Base-by-base conservation (phyloP, 2,797 vertebrate species). In the Paguma larvata region DNA sequence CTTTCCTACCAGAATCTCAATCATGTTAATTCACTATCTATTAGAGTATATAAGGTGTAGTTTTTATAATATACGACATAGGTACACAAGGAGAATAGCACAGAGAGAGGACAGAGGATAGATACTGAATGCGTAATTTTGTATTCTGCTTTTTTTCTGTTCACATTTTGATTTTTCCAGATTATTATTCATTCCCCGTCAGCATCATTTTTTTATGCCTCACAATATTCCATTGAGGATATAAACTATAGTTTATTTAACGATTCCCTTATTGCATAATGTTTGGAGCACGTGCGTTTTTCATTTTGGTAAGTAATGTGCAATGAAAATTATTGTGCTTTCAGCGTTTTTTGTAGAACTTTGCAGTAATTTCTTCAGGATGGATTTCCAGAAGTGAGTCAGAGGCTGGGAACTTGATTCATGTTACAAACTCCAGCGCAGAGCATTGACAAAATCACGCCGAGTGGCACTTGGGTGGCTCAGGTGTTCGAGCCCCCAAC, bases 161-260 rank as follows among this genome's bases (percentile, higher is more conserved):
- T 95, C 73, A 90, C 96, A 88, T 96, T 94, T 94, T 44, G 75
- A 92, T 96, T 91, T 96, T 95, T 88, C 65, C 48, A 88, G 89
- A 90, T 92, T 87, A 91, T 91, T 93, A 89, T 85, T 95, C 92
- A 85, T 88, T 85, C 72, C 75, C 53, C 41, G 19, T 91, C 75
- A 95, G 80, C 87, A 56, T 94, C 67, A 13, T 62, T 85, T 96
- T 93, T 92, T 27, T 70, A 88, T 85, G 67, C 41, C 32, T 96
- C 75, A 41, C 65, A 73, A n/a, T 88, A 91, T 75, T 78, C 78
- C 56, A 53, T 0, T 23, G 48, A 85, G 34, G 18, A 30, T 48
- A 78, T 53, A 94, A 92, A 83, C 78, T 67, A n/a, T 10, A 73
- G 86, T 92, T 96, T 70, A 73, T 44, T 88, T 93, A 95, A 78